Conservation (phyloP, 2,888 invertebrate species). For the Cryptops parisi region DNA sequence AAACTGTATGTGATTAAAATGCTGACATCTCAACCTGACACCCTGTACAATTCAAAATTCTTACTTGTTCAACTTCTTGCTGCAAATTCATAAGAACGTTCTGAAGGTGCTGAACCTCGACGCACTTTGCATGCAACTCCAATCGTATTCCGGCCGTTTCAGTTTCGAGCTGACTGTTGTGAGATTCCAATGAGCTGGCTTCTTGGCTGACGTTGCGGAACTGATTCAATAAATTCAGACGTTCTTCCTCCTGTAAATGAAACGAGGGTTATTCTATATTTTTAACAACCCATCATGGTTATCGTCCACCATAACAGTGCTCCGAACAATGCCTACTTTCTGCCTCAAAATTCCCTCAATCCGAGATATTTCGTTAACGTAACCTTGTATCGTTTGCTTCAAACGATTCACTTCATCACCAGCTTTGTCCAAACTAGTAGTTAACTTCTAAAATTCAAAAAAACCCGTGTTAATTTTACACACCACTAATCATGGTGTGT, state of each 20-base stretch:
- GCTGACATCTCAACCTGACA: too few species aligned
- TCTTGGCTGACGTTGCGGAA: slow-evolving; percentile 30
- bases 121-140: slow-evolving; percentile 31
- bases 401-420: slow-evolving; percentile 17
- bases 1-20: too few species aligned
- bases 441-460: neutral
- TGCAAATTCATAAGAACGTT: slow-evolving; percentile 28
- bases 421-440: slow-evolving; percentile 1
- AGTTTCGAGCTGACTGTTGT: slow-evolving; percentile 31
- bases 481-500: too few species aligned
- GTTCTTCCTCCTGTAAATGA: slow-evolving; percentile 9
- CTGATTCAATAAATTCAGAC: slow-evolving; percentile 23
- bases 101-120: slow-evolving; percentile 28
- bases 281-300: too few species aligned
- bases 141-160: slow-evolving; percentile 30
- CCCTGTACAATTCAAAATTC: neutral
- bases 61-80: slow-evolving; percentile 16
- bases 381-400: slow-evolving; percentile 31
- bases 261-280: too few species aligned
- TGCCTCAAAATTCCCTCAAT: slow-evolving; percentile 29
- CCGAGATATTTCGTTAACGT: slow-evolving; percentile 31
- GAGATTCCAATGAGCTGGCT: slow-evolving; percentile 30
- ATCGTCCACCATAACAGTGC: too few species aligned
- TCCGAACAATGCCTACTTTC: slow-evolving; percentile 26
- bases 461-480: neutral